These are phyloP conservation scores for Mylabris phalerata DNA, from an alignment of 1,140 invertebrate species.

Conservation along the genomic window DNA sequence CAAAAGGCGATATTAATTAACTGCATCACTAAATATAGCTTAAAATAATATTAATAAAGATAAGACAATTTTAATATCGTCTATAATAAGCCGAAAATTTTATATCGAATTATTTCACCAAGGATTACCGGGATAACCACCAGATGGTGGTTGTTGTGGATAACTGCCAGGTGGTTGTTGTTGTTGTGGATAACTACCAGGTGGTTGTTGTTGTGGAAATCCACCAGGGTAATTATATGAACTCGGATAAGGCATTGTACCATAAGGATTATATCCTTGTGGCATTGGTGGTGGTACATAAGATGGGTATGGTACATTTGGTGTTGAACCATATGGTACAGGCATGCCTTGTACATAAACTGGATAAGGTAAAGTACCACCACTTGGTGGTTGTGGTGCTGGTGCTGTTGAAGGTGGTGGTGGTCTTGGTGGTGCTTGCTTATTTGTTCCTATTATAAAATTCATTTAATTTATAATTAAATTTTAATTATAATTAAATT, in stretches of 20 bases:
- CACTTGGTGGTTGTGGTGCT: slow-evolving; percentile 43
- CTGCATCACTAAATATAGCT: too few species aligned
- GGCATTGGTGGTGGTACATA: slow-evolving; percentile 72
- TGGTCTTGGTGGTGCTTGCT: slow-evolving; percentile 23
- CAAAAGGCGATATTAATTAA: too few species aligned
- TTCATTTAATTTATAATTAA: slow-evolving; percentile 1
- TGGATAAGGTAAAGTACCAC: slow-evolving; percentile 55
- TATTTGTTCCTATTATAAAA: slow-evolving; percentile 5
- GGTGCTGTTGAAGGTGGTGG: slow-evolving; percentile 39
- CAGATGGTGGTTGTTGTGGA: neutral
- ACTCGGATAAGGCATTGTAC: slow-evolving; percentile 65
- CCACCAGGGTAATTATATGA: slow-evolving; percentile 45
- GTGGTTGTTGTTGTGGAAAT: slow-evolving; percentile 40
- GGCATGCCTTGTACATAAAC: slow-evolving; percentile 65
- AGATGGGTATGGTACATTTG: slow-evolving; percentile 59
- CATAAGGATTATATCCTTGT: slow-evolving; percentile 78
- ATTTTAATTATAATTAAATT: slow-evolving; percentile 9
- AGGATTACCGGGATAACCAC: slow-evolving; percentile 6
- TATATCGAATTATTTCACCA: neutral
- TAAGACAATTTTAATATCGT: too few species aligned
- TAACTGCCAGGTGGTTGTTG: slow-evolving; percentile 14
- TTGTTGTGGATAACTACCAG: slow-evolving; percentile 25
- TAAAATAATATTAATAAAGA: too few species aligned
- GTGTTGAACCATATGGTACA: slow-evolving; percentile 60
- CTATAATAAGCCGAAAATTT: too few species aligned